Evolutionary conservation across 2,113 vertebrate genomes (phyloP).

Genomic region (Ptilonorhynchus violaceus): DNA sequence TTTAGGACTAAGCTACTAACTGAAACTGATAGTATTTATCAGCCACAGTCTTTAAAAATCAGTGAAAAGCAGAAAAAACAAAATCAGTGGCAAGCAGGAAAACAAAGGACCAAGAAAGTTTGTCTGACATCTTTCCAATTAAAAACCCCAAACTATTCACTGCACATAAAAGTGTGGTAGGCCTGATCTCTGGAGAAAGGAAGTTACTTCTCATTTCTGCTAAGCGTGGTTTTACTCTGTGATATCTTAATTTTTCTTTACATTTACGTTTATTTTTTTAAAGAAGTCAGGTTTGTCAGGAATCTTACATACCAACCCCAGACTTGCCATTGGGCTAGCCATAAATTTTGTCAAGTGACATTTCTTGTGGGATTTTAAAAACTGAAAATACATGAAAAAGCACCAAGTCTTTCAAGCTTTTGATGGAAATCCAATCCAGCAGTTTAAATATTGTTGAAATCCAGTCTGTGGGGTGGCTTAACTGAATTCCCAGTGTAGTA

Average conservation of each 20-base stretch:
- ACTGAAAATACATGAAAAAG: background rate
- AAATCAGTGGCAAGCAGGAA: too few species aligned
- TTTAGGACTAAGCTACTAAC: background rate
- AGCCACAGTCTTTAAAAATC: background rate
- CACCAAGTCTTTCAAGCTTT: background rate
- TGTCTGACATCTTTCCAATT: background rate
- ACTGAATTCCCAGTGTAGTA: background rate
- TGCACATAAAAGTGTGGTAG: background rate
- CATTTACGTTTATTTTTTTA: background rate
- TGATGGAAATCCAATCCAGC: background rate
- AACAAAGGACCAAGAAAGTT: background rate
- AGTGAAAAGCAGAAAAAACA: background rate
- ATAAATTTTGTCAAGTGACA: background rate
- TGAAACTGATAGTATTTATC: constrained; percentile 15
- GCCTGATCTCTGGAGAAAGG: background rate
- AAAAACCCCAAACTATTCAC: background rate
- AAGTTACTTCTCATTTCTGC: background rate
- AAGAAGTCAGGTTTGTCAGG: background rate
- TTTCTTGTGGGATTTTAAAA: background rate
- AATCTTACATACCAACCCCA: background rate
- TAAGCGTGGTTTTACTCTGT: background rate
- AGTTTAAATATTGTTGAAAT: background rate
- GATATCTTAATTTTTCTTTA: background rate
- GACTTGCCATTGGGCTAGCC: background rate
- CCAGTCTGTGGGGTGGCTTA: background rate